A percentile compares a stretch with the other conserved stretches of the same genome.
These are phyloP conservation scores for Planococcus citri DNA, from an alignment of 1,140 invertebrate genomes.

Conservation along the genomic window DNA sequence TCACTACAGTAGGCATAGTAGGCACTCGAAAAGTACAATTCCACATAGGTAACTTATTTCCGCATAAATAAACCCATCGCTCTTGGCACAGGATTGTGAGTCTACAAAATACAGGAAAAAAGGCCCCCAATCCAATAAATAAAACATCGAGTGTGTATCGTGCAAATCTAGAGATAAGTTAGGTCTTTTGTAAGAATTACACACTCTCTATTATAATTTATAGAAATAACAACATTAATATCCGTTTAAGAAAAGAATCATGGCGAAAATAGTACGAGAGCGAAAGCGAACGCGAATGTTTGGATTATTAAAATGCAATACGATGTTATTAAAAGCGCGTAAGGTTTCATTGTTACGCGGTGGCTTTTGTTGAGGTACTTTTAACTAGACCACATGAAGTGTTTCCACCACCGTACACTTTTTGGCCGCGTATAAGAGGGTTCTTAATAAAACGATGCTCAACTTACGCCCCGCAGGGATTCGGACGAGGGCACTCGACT, in stretches of 20 bases:
- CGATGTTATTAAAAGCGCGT: neutral
- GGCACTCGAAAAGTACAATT: too few relatives aligned
- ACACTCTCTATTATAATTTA: too few relatives aligned
- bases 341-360: neutral
- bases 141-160: too few relatives aligned
- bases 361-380: constrained; percentile 1
- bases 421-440: neutral
- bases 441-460: constrained; percentile 18
- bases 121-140: too few relatives aligned
- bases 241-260: neutral
- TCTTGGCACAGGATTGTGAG: too few relatives aligned
- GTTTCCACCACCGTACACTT: neutral
- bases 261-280: neutral
- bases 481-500: neutral
- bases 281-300: neutral
- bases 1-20: too few relatives aligned
- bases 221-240: neutral
- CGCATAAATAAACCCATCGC: too few relatives aligned
- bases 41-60: too few relatives aligned
- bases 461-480: constrained; percentile 15
- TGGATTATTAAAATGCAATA: neutral
- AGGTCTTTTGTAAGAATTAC: too few relatives aligned
- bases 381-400: constrained; percentile 5
- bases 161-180: too few relatives aligned
- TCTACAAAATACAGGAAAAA: too few relatives aligned